Base-by-base conservation (phyloP, 2,888 invertebrate species). In the Cephalotes varians region DNA sequence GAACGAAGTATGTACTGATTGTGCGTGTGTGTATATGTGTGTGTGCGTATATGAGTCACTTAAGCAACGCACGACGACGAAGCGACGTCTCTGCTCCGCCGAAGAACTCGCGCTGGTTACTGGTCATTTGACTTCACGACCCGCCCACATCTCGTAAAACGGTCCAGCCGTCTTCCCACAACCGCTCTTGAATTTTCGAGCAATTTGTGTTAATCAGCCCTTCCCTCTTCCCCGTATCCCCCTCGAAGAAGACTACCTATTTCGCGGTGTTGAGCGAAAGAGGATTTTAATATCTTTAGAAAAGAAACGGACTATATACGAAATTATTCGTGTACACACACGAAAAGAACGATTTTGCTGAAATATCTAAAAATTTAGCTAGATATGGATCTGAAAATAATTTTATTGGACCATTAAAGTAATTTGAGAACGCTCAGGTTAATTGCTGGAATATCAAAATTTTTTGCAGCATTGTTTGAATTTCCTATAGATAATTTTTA, bases 101-200 rank as follows among this genome's bases (percentile, higher is more conserved):
- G 34, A 54, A 81, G 58, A 58, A 37, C 76, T 82, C 60, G 71
- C 60, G 85, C 74, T 58, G 67, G 64, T 62, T 91, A 86, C 91
- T 87, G 86, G 83, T 91, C 92, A 93, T 90, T 93, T 93, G 92
- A 93, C 92, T 90, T 86, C 82, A 37, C 88, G 91, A 92, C 92
- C 93, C 90, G 88, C 92, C 92, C 91, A 93, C 92, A 91, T 91
- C 91, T 86, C 86, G 82, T 86, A 88, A 84, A 83, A 83, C 64
- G 65, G 72, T 84, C 73, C 28, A 60, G 69, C 67, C 80, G 64
- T 76, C 81, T 81, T 73, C 81, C 84, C 83, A 84, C 81, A 81
- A 86, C 62, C 74, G 82, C 64, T 73, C 67, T 81, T 79, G 83
- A 91, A 88, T 87, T 88, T 87, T 87, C 81, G 60, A 83, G 80